phyloP scores from a whole-genome alignment of 2,113 vertebrate genomes.

The Psittacula cyanocephala region DNA sequence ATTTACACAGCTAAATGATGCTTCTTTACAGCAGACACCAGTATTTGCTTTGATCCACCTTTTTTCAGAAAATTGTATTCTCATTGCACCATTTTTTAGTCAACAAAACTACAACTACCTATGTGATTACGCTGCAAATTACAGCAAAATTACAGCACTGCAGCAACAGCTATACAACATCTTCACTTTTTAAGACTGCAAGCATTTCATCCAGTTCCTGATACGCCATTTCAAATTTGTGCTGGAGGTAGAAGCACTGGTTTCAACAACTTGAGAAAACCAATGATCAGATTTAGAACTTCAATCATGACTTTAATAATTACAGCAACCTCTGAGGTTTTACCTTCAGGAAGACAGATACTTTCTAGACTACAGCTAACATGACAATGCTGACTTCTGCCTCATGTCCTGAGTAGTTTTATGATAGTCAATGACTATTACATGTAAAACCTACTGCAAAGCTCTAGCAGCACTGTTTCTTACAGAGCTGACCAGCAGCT shows the following conservation, averaged over 20 bases:
- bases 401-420: neutral
- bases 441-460: neutral
- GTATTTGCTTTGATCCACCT: neutral
- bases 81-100: neutral
- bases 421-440: neutral
- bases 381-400: neutral
- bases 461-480: neutral
- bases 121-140: neutral
- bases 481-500: neutral
- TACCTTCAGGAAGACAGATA: neutral
- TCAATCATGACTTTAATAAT: neutral
- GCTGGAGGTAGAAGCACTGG: neutral
- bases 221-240: neutral
- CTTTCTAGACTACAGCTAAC: neutral
- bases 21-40: neutral
- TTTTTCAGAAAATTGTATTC: slow-evolving; percentile 11
- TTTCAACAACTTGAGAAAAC: neutral
- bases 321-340: neutral
- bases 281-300: neutral
- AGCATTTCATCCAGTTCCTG: neutral
- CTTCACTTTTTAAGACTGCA: neutral
- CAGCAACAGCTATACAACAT: neutral
- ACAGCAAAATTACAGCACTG: slow-evolving; percentile 26
- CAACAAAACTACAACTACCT: neutral
- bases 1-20: slow-evolving; percentile 1